These are phyloP conservation scores for Aspidapion aeneum DNA, from an alignment of 2,888 invertebrate species.

Conservation along the genomic window DNA sequence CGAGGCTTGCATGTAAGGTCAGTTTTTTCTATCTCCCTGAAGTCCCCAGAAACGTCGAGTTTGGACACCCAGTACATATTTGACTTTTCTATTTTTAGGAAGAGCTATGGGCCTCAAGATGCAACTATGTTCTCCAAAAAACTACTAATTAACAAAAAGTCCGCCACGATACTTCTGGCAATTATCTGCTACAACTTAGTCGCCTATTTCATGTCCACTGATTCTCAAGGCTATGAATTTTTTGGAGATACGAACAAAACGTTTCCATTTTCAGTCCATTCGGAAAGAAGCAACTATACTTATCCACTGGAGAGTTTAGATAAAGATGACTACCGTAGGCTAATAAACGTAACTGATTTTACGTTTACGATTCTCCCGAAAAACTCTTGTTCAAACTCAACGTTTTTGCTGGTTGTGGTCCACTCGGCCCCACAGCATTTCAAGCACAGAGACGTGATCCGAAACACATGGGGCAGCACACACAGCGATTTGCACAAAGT, in stretches of 20 bases:
- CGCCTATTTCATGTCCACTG: background rate
- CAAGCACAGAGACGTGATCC: constrained; percentile 62
- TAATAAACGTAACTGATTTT: background rate
- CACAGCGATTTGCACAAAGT: constrained; percentile 54
- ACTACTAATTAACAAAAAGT: background rate
- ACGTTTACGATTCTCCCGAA: background rate
- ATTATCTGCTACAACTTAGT: background rate
- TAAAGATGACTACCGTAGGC: background rate
- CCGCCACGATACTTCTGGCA: background rate
- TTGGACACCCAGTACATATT: background rate
- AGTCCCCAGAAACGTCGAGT: no score
- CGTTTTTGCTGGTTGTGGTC: constrained; percentile 43
- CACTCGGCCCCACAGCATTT: constrained; percentile 66
- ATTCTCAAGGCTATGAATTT: background rate
- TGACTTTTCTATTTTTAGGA: background rate
- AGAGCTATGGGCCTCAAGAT: background rate
- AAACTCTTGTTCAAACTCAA: constrained; percentile 39
- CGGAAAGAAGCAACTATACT: background rate
- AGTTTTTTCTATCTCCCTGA: no score
- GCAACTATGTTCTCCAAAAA: background rate
- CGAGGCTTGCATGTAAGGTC: no score
- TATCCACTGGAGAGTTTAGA: background rate
- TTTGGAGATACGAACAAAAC: background rate
- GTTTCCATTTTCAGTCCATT: background rate
- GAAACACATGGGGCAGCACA: constrained; percentile 72